Base-by-base conservation (phyloP, 1,140 invertebrate species). In the Copidosoma floridanum region DNA sequence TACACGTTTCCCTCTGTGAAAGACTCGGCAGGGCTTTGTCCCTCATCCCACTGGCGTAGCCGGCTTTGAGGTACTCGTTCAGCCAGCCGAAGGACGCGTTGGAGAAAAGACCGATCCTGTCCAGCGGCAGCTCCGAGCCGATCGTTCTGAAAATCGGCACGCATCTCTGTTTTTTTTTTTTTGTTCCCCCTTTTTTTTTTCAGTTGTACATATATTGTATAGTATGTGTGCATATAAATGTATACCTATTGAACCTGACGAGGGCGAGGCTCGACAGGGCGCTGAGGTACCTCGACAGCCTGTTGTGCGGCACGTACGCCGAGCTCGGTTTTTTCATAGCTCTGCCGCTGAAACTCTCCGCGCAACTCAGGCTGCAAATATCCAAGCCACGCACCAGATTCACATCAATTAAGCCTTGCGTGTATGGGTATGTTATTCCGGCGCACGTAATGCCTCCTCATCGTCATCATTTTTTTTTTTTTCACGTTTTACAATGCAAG, bases 101-200 rank as follows among this genome's bases (percentile, higher is more conserved):
- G n/a, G 68, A 66, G 44, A 68, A 66, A 3, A 70, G 47, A 10
- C 68, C 68, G 20, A 70, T 63, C 50, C 67, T 70, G 52, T 70
- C 68, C 6, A 70, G 24, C 4, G 68, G 68, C 27, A 70, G 63
- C 51, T 66, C 68, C 21, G 68, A 70, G 20, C 66, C 68, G 40
- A 64, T 62, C 14, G 63, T 56, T 32, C 68, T 68, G 48, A 23
- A 27, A 43, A n/a, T n/a, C n/a, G n/a, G n/a, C n/a, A n/a, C 56
- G 40, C 23, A 53, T 37, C 21, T 16, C 6, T 29, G 16, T 37
- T 53, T 10, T 37, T 37, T 37, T 7, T 7, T 37, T 7, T 14
- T 37, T 37, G 7, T 37, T 37, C 14, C 32, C 7, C 8, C 14
- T 7, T 37, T 37, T 37, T 37, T 37, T 37, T 14, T 37, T 37